phyloP scores from a whole-genome alignment of 2,888 invertebrate genomes.

The Venustoraphidia nigricollis region DNA sequence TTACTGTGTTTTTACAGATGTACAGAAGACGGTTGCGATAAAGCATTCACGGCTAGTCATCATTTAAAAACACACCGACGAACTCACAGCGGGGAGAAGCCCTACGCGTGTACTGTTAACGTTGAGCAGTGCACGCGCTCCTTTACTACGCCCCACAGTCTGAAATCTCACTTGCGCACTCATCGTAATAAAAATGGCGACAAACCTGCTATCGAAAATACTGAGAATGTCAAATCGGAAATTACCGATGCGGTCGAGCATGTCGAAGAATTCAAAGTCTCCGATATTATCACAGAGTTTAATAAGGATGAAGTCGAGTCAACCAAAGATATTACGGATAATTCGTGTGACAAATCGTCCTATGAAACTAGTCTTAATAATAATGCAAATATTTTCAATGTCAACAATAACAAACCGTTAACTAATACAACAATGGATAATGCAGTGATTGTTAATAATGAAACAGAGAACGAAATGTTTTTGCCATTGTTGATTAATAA shows the following conservation, averaged over 20 bases:
- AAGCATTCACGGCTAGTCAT: conserved; percentile 87
- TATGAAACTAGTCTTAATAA: not conserved
- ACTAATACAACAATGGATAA: conserved; percentile 1
- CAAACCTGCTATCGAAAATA: not conserved
- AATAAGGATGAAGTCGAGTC: not conserved
- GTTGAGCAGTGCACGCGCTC: conserved; percentile 52
- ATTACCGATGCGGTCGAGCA: not conserved
- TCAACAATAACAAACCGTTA: not conserved
- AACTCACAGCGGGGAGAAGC: conserved; percentile 63
- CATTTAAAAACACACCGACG: conserved; percentile 83
- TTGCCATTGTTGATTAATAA: no score
- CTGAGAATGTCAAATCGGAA: conserved; percentile 1
- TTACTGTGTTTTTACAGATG: conserved; percentile 40
- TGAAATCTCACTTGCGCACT: conserved; percentile 63
- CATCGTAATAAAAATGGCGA: conserved; percentile 37
- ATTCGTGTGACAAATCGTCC: no score
- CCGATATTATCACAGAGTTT: not conserved
- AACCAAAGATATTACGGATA: no score
- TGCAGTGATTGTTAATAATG: not conserved
- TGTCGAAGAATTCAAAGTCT: not conserved
- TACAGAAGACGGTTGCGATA: conserved; percentile 68
- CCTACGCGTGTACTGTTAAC: conserved; percentile 54
- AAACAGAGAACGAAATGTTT: conserved; percentile 1
- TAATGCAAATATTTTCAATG: not conserved
- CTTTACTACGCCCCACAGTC: conserved; percentile 72